Base-by-base conservation (phyloP, 2,888 invertebrate species). In the Andrena camellia region DNA sequence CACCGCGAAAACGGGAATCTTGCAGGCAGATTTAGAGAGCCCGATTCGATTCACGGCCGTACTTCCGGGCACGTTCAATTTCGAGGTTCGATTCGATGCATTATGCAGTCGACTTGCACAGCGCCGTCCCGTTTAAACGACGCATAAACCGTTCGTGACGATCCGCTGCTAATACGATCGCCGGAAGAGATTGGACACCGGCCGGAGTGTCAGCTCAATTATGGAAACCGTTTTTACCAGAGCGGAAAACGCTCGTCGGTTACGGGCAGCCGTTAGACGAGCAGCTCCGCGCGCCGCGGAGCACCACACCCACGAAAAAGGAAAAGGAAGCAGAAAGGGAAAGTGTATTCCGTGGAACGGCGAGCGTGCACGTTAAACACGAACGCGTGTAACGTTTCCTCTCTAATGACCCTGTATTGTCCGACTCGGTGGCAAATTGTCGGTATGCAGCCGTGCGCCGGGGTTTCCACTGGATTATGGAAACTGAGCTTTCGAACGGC, bases 181-280 rank as follows among this genome's bases (percentile, higher is more conserved):
- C 60, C 62, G 13, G 64, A 6, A 50, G 26, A 69, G 82, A 69
- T 76, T 75, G 71, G 59, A 42, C 59, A 31, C n/a, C 35, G 10
- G 57, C 33, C 64, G 68, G 29, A 69, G 52, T 82, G 83, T 82
- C 77, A 73, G 78, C 73, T 78, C 83, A 70, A 83, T 83, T 83
- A 83, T 82, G 82, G 82, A 83, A 77, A 83, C 77, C 60, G 77
- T 83, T 82, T 77, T 81, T 70, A 77, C 60, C 60, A 77, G 77
- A 66, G 83, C 72, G 77, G 77, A 77, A 81, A 83, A 78, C 67
- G 52, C 57, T 60, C 33, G 29, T 78, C 23, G 73, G 81, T 78
- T 72, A 67, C 54, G 66, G 52, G 63, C 60, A 63, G 62, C 57
- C 68, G 78, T 72, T 68, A 54, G 67, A 68, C 62, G 78, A 73